phyloP scores from a whole-genome alignment of 2,888 invertebrate species.

The Spodoptera picta region DNA sequence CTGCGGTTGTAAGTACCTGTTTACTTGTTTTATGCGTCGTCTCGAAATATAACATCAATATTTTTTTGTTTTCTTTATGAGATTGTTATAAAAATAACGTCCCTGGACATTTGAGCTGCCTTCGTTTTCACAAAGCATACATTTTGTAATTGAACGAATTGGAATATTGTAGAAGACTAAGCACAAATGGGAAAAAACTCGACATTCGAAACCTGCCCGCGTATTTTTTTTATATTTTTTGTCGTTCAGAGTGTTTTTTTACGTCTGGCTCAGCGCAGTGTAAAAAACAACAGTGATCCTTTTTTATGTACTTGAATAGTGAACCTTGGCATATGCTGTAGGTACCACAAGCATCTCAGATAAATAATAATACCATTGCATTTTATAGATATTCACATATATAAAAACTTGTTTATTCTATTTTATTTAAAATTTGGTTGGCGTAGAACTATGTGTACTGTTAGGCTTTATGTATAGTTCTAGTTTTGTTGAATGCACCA shows the following conservation, averaged over 20 bases:
- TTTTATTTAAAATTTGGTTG: conserved; percentile 22
- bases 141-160: conserved; percentile 45
- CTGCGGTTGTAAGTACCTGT: conserved; percentile 79
- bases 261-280: conserved; percentile 83
- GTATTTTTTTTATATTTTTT: conserved; percentile 81
- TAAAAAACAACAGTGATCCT: conserved; percentile 77
- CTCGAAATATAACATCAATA: conserved; percentile 70
- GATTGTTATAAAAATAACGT: conserved; percentile 82
- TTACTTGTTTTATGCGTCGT: conserved; percentile 62
- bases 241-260: conserved; percentile 82
- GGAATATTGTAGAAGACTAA: conserved; percentile 46
- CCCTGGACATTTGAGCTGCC: conserved; percentile 54
- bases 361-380: conserved; percentile 43
- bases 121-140: conserved; percentile 38
- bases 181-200: conserved; percentile 74
- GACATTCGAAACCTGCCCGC: conserved; percentile 86
- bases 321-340: conserved; percentile 72
- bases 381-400: conserved; percentile 20
- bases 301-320: conserved; percentile 71
- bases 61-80: conserved; percentile 85
- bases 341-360: conserved; percentile 42
- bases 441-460: conserved; percentile 5
- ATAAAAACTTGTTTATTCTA: conserved; percentile 34
- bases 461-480: background rate
- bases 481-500: no score